phyloP scores from a whole-genome alignment of 2,797 vertebrate species.

The Pipistrellus pipistrellus region DNA sequence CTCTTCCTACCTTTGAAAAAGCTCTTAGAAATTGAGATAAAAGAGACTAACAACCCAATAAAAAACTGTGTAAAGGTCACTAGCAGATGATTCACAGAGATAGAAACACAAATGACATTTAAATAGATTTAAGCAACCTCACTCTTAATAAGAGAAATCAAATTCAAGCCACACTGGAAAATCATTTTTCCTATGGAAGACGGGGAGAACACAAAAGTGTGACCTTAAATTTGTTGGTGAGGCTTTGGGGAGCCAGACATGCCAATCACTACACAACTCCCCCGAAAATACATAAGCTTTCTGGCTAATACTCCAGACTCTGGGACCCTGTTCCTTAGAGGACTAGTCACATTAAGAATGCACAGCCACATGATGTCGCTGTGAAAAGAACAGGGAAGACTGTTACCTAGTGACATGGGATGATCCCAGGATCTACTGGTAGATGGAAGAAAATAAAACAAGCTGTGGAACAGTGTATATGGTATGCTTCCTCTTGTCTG shows the following conservation, averaged over 20 bases:
- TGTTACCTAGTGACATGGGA: not conserved
- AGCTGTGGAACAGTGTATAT: not conserved
- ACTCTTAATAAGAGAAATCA: slow-evolving; percentile 39
- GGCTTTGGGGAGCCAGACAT: not conserved
- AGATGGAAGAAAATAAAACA: not conserved
- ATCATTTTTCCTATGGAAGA: not conserved
- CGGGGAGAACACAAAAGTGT: not conserved
- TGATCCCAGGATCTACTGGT: not conserved
- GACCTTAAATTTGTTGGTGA: not conserved
- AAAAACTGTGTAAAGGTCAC: slow-evolving; percentile 13
- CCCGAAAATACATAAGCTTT: not conserved
- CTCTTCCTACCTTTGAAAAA: not conserved
- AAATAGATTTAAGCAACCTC: not conserved
- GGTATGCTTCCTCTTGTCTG: not conserved
- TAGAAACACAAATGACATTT: not conserved
- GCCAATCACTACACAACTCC: not conserved
- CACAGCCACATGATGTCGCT: not conserved
- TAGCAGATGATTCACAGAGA: not conserved
- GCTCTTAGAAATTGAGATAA: not conserved
- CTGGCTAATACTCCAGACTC: not conserved
- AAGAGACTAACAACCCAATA: not conserved
- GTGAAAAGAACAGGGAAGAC: not conserved
- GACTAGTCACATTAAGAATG: not conserved
- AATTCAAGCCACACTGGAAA: slow-evolving; percentile 13
- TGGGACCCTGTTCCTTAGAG: not conserved